Conservation (phyloP, 2,113 vertebrate species). For the Neogobius melanostomus region DNA sequence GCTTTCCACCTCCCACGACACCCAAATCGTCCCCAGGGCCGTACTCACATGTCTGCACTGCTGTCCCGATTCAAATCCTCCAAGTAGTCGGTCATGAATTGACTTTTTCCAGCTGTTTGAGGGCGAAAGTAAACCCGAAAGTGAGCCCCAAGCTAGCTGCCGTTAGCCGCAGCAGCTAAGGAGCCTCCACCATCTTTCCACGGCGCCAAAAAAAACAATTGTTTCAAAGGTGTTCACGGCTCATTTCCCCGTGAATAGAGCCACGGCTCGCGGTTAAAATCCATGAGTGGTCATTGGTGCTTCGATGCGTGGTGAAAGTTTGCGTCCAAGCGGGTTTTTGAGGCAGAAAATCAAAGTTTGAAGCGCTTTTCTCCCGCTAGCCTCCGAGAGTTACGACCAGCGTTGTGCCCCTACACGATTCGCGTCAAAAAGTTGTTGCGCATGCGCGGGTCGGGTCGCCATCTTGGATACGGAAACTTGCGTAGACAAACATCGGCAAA, state of each 20-base stretch:
- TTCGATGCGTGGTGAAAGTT: background rate
- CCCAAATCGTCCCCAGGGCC: rapidly evolving
- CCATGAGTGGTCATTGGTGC: constrained; percentile 29
- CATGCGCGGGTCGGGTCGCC: background rate
- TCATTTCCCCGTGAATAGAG: background rate
- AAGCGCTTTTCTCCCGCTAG: constrained; percentile 37
- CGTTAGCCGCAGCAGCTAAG: constrained; percentile 62
- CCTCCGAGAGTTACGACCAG: constrained; percentile 58
- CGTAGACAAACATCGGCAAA: background rate
- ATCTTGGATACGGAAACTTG: background rate
- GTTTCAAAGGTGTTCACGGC: constrained; percentile 44
- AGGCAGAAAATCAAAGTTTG: constrained; percentile 47
- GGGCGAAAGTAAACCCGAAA: constrained; percentile 14
- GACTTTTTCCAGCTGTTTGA: background rate
- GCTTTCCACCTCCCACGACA: background rate
- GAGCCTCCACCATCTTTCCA: constrained; percentile 68
- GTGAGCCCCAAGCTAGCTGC: constrained; percentile 29
- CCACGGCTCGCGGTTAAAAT: constrained; percentile 5
- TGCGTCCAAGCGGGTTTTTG: constrained; percentile 26
- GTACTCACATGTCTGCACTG: constrained; percentile 37
- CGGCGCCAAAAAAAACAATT: constrained; percentile 75
- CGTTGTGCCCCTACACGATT: constrained; percentile 17
- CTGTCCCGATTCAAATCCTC: background rate
- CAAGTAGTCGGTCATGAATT: constrained; percentile 16
- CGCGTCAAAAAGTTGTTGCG: constrained; percentile 10